phyloP scores from a whole-genome alignment of 1,140 invertebrate species.

The Diabrotica virgifera region DNA sequence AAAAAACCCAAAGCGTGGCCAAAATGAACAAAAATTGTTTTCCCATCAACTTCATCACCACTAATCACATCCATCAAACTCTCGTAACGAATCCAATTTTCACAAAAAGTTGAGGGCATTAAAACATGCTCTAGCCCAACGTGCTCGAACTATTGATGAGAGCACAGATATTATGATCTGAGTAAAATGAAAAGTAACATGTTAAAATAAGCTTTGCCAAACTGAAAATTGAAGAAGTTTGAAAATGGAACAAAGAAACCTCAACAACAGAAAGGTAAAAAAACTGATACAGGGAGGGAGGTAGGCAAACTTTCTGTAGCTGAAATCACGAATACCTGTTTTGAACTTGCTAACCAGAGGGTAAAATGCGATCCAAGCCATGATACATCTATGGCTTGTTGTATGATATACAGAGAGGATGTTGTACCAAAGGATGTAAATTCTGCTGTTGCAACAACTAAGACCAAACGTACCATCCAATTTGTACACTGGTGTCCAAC shows the following conservation, averaged over 20 bases:
- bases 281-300: no score
- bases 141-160: constrained; percentile 18
- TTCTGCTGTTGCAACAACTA: constrained; percentile 77
- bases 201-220: no score
- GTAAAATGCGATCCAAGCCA: constrained; percentile 65
- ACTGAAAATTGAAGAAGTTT: no score
- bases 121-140: constrained; percentile 25
- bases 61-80: constrained; percentile 23
- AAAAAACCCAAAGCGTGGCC: background rate
- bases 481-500: constrained; percentile 73
- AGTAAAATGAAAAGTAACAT: no score
- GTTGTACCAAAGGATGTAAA: constrained; percentile 62
- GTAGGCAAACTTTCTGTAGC: constrained; percentile 64
- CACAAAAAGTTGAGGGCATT: constrained; percentile 23
- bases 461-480: constrained; percentile 67
- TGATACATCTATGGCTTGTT: constrained; percentile 73
- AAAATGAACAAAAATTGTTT: constrained; percentile 6
- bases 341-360: constrained; percentile 66
- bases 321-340: constrained; percentile 67
- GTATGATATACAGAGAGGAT: constrained; percentile 65
- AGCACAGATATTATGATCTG: constrained; percentile 12
- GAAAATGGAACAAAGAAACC: no score
- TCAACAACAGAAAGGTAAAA: no score
- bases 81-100: constrained; percentile 37
- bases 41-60: constrained; percentile 15